A percentile compares a stretch with the other conserved stretches of the same genome.
Conservation (phyloP, 2,888 invertebrate species). For the Adineta ricciae region DNA sequence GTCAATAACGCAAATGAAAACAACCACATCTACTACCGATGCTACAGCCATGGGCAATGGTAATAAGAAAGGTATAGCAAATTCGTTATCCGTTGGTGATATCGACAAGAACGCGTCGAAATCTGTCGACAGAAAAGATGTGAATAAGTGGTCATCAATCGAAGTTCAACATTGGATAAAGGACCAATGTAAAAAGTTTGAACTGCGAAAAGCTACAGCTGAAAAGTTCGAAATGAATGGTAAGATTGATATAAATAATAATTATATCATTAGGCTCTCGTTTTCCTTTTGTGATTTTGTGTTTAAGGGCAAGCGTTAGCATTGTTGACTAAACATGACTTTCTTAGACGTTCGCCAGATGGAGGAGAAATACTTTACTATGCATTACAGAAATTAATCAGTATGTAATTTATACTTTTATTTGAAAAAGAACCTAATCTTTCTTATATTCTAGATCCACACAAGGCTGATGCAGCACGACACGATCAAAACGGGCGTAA, state of each 20-base stretch:
- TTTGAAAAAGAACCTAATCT: neutral
- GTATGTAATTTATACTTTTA: neutral
- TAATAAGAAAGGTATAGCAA: neutral
- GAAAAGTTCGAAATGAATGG: conserved; percentile 8
- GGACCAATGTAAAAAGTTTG: neutral
- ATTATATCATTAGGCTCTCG: neutral
- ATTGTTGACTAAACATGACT: conserved; percentile 73
- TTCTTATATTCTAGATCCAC: neutral
- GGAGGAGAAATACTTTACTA: conserved; percentile 88
- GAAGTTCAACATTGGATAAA: neutral
- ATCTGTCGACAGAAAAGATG: neutral
- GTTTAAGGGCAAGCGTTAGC: conserved; percentile 72
- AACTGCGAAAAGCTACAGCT: neutral
- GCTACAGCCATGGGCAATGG: neutral
- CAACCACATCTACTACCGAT: neutral
- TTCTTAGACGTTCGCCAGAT: conserved; percentile 78
- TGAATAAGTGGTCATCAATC: neutral
- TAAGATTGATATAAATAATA: neutral
- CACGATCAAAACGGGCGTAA: neutral
- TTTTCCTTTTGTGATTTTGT: too few species aligned
- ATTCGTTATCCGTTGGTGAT: neutral
- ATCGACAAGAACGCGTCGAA: neutral
- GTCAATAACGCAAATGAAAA: neutral
- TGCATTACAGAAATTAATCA: conserved; percentile 56
- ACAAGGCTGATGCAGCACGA: neutral